These are phyloP conservation scores for Eidolon dupreanum DNA, from an alignment of 2,797 vertebrate genomes.

Conservation along the genomic window DNA sequence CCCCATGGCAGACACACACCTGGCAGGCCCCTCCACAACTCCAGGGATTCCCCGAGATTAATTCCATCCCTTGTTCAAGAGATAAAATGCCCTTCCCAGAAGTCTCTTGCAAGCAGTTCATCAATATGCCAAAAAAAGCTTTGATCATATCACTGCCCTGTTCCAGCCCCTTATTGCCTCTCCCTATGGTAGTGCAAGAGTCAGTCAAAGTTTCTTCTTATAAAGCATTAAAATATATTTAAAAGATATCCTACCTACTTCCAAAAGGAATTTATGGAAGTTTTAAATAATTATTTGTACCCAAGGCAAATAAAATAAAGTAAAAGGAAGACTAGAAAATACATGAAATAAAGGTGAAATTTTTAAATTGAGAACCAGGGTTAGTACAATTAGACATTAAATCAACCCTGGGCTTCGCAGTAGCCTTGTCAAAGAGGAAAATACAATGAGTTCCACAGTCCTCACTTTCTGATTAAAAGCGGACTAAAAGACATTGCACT, in stretches of 20 bases:
- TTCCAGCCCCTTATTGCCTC: not conserved
- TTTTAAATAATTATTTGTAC: constrained; percentile 31
- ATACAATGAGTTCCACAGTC: not conserved
- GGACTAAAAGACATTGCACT: not conserved
- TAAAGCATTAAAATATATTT: not conserved
- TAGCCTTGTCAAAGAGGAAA: not conserved
- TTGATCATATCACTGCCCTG: not conserved
- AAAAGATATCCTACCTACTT: not conserved
- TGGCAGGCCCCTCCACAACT: not conserved
- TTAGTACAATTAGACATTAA: not conserved
- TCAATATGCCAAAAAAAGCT: not conserved
- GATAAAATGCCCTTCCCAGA: not conserved
- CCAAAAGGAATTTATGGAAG: not conserved
- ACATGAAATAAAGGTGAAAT: not conserved
- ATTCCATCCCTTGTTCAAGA: not conserved
- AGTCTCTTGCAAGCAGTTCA: not conserved
- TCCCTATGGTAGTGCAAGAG: not conserved
- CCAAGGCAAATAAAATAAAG: constrained; percentile 9
- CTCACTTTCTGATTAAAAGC: not conserved
- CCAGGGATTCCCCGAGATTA: not conserved
- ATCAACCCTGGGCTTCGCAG: not conserved
- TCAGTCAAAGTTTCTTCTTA: not conserved
- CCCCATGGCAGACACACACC: not conserved
- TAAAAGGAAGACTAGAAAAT: not conserved
- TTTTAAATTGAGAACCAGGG: constrained; percentile 1